Conservation (phyloP, 2,113 vertebrate species). For the Arenaria interpres region DNA sequence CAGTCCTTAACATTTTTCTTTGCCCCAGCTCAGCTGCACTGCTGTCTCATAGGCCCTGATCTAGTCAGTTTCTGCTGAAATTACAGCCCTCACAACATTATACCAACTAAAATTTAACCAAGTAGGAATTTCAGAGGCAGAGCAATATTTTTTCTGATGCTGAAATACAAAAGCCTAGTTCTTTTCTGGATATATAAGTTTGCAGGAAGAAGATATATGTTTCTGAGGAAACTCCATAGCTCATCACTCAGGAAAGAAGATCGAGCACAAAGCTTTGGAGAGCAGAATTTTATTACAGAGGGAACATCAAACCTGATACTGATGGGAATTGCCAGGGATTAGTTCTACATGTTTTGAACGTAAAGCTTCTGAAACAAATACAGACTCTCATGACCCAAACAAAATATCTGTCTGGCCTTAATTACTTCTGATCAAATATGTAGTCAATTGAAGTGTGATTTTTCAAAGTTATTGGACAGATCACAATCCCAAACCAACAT, state of each 20-base stretch:
- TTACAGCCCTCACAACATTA: neutral
- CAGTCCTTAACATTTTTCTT: neutral
- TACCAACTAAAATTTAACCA: neutral
- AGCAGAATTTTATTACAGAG: neutral
- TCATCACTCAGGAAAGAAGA: neutral
- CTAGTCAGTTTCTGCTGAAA: neutral
- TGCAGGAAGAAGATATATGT: neutral
- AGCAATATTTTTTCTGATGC: neutral
- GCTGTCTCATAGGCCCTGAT: neutral
- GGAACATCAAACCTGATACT: neutral
- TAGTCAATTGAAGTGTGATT: neutral
- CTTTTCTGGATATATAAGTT: neutral
- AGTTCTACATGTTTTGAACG: neutral
- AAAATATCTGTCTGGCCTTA: neutral
- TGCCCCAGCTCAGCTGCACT: neutral
- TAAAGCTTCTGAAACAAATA: neutral
- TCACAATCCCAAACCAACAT: neutral
- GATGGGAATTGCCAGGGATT: neutral
- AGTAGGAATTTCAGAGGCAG: neutral
- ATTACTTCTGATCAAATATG: neutral
- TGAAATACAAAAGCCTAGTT: neutral
- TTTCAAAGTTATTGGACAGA: neutral
- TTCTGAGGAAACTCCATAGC: neutral
- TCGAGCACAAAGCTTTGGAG: neutral
- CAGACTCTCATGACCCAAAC: neutral